Evolutionary conservation across 2,113 vertebrate species (phyloP).

Genomic region (Pholis gunnellus): DNA sequence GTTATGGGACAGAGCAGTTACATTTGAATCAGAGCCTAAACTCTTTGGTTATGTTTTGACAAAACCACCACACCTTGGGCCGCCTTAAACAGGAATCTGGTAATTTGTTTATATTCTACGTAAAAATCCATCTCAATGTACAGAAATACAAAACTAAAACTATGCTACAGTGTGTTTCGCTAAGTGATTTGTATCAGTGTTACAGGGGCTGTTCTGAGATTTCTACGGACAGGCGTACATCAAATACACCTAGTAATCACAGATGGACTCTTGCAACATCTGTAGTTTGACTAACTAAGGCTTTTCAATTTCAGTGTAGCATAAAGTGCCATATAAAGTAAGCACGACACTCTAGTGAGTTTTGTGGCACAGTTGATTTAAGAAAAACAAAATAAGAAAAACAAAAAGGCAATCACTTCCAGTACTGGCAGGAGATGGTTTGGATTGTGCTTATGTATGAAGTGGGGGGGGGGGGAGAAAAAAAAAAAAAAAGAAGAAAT

Average conservation of each 20-base stretch:
- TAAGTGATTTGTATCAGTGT: conserved; percentile 9
- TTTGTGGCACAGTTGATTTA: conserved; percentile 85
- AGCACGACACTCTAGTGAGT: conserved; percentile 80
- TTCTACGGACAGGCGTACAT: conserved; percentile 11
- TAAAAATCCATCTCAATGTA: conserved; percentile 43
- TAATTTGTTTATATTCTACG: background rate
- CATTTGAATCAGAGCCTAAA: conserved; percentile 18
- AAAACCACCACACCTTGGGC: conserved; percentile 34
- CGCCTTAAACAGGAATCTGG: conserved; percentile 14
- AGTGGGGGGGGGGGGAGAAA: conserved; percentile 23
- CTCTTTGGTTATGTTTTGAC: conserved; percentile 45
- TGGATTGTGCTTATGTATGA: conserved; percentile 82
- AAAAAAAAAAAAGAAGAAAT: conserved; percentile 42
- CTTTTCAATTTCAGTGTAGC: conserved; percentile 68
- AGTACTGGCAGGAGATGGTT: conserved; percentile 82
- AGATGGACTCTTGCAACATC: conserved; percentile 24
- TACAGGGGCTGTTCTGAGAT: conserved; percentile 4
- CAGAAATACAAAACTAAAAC: conserved; percentile 32
- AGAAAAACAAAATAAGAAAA: conserved; percentile 52
- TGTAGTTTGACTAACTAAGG: conserved; percentile 61
- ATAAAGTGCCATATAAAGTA: conserved; percentile 82
- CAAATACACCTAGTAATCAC: conserved; percentile 42
- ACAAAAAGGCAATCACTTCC: conserved; percentile 88
- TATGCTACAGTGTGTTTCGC: conserved; percentile 22
- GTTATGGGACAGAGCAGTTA: background rate